These are phyloP conservation scores for Dryoscopus gambensis DNA, from an alignment of 2,113 vertebrate species.

Conservation along the genomic window DNA sequence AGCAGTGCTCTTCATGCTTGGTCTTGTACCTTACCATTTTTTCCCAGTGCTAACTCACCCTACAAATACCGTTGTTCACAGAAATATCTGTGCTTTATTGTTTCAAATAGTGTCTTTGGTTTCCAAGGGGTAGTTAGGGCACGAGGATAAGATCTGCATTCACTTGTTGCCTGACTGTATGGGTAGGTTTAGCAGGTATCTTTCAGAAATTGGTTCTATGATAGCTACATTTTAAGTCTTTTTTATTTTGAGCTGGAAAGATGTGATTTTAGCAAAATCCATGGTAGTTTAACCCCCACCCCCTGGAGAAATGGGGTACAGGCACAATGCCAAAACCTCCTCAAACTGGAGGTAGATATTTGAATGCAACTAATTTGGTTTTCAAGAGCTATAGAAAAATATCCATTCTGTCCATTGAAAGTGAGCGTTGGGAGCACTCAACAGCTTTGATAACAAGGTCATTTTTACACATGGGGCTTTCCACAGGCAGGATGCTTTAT, in stretches of 20 bases:
- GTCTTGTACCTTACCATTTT: constrained; percentile 2
- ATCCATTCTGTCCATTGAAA: not conserved
- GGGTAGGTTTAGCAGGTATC: not conserved
- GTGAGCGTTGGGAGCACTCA: not conserved
- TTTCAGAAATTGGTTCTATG: not conserved
- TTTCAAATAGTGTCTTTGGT: not conserved
- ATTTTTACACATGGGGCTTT: constrained; percentile 35
- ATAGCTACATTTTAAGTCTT: not conserved
- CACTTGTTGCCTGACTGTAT: not conserved
- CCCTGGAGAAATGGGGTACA: not conserved
- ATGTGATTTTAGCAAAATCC: not conserved
- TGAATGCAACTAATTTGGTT: not conserved
- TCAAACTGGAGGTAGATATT: not conserved
- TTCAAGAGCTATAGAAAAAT: not conserved
- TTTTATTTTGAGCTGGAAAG: not conserved
- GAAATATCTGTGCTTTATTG: not conserved
- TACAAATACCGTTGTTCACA: not conserved
- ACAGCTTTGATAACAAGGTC: constrained; percentile 52
- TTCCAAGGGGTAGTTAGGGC: not conserved
- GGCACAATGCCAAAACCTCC: not conserved
- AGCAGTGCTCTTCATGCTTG: not conserved
- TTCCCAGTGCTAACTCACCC: not conserved
- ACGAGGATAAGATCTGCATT: not conserved
- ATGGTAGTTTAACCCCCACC: not conserved
- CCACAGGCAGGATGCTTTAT: constrained; percentile 7